Evolutionary conservation across 1,140 invertebrate species (phyloP).

Genomic region (Agraylea sexmaculata): DNA sequence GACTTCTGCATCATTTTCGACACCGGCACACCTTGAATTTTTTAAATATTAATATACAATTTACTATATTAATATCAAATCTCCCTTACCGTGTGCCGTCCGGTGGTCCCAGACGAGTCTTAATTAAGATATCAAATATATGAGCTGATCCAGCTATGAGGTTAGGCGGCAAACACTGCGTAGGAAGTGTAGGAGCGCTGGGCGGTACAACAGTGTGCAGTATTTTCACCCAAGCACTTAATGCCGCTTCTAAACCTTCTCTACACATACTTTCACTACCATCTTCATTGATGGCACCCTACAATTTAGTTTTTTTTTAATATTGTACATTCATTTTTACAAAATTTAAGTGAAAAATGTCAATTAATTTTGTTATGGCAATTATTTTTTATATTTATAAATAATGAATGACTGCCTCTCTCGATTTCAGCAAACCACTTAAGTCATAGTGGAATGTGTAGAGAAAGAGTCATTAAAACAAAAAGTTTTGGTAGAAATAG

Average conservation of each 20-base stretch:
- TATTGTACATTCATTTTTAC: background rate
- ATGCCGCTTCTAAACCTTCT: constrained; percentile 69
- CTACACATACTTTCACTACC: constrained; percentile 57
- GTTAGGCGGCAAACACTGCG: constrained; percentile 39
- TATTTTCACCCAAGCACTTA: constrained; percentile 68
- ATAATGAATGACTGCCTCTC: no score
- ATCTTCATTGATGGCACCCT: constrained; percentile 26
- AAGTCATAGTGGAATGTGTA: no score
- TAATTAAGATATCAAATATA: constrained; percentile 74
- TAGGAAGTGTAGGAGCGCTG: constrained; percentile 42
- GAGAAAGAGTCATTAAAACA: no score
- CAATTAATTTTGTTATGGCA: no score
- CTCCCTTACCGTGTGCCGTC: constrained; percentile 57
- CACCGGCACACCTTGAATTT: constrained; percentile 19
- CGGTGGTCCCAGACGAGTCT: constrained; percentile 67
- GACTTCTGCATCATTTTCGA: constrained; percentile 43
- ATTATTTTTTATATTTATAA: no score
- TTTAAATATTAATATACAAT: constrained; percentile 3
- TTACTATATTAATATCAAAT: constrained; percentile 6
- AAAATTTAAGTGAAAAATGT: background rate
- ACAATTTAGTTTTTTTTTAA: background rate
- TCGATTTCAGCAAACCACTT: no score
- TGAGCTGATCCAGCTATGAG: constrained; percentile 33
- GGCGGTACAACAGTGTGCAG: constrained; percentile 48
- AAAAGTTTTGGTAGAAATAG: no score